A percentile compares a stretch with the other conserved stretches of the same genome.
These are phyloP conservation scores for Cossypha heuglini DNA, from an alignment of 2,797 vertebrate genomes.

Conservation along the genomic window DNA sequence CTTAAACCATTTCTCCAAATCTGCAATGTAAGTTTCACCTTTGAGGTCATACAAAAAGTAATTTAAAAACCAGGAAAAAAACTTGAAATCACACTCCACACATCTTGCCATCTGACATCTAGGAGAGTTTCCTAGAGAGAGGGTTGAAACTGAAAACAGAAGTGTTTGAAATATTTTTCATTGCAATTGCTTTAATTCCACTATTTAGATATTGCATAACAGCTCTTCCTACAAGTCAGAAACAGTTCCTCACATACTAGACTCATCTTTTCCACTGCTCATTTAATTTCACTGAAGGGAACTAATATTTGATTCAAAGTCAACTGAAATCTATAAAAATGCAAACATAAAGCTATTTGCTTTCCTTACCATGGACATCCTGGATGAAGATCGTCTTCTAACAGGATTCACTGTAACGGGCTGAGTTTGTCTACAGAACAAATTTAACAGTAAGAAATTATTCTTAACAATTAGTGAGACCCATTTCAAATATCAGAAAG, in stretches of 20 bases:
- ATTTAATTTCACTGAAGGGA: neutral
- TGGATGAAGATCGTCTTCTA: constrained; percentile 89
- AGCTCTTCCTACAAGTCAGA: neutral
- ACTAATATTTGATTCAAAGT: neutral
- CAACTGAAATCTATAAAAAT: neutral
- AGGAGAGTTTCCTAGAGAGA: neutral
- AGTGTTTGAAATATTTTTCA: neutral
- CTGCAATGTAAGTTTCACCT: neutral
- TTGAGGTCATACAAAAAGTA: neutral
- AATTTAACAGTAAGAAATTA: neutral
- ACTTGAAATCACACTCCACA: neutral
- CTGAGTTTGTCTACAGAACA: constrained; percentile 85
- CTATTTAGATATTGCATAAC: neutral
- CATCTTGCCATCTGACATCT: neutral
- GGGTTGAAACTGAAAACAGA: neutral
- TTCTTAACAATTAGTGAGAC: neutral
- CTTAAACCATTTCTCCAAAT: neutral
- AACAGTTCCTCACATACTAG: neutral
- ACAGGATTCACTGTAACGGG: constrained; percentile 86
- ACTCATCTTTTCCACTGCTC: neutral
- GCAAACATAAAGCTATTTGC: neutral
- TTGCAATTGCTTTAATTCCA: neutral
- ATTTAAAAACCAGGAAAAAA: neutral
- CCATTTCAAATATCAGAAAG: neutral
- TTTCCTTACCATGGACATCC: constrained; percentile 90